Evolutionary conservation across 2,888 invertebrate genomes (phyloP), one percentile per base, ranked within the genome.

Genomic region (Harpalus rufipes): DNA sequence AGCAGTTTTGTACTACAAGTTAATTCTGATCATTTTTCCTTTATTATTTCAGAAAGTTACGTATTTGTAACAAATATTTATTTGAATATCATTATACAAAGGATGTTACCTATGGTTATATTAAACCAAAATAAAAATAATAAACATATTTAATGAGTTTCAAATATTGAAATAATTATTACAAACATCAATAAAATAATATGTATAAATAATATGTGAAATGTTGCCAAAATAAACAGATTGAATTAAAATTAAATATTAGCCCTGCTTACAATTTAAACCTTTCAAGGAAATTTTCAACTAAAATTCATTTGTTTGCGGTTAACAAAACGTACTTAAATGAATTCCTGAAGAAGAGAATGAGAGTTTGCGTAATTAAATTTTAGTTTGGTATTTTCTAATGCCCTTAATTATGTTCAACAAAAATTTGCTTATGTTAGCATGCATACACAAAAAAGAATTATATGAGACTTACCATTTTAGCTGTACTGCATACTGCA

Each of bases 281-380:
- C 44, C 72, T 41, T 74, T 41, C 16, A 18, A 39, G 25, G 41
- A 10, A 44, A 74, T 44, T 74, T 44, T 44, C 72, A 44, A 41
- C 44, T 32, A 39, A 51, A 79, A 59, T 79, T 79, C 79, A 79
- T 79, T 79, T 79, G 79, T 14, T 10, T 61, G 41, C 18, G 79
- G 79, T 79, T 59, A 39, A 58, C 41, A 61, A 79, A 61, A 79
- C 56, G 51, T 32, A 39, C 41, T 59, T 32, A 32, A 59, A 59
- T 79, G 79, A 79, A 74, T 74, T 74, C 44, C 72, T 39, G 44
- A 3, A 74, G 14, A 68, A 68, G n/a, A 68, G 39, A 68, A 68
- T 14, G 39, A 68, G 41, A 44, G 10, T 74, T 14, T 44, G 32
- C 10, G 39, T 74, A 74, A 74, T 74, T 44, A 44, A 74, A 74